A percentile compares a stretch with the other conserved stretches of the same genome.
These are phyloP conservation scores for Enteromius anoplus DNA, from an alignment of 2,797 vertebrate species.

Conservation along the genomic window DNA sequence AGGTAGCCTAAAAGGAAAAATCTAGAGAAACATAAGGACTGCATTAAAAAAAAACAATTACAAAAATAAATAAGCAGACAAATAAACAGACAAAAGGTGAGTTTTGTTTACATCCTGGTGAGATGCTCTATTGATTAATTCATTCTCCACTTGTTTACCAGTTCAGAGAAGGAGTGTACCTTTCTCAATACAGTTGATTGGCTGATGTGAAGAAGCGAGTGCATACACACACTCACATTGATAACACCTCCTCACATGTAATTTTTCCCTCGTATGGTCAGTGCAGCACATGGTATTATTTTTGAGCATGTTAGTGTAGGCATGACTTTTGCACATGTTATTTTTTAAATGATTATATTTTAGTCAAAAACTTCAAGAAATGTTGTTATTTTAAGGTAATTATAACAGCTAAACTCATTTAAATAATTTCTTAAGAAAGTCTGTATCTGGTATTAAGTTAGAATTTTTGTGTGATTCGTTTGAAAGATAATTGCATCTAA, in stretches of 20 bases:
- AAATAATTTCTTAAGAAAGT: neutral
- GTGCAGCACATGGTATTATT: neutral
- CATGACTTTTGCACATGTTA: neutral
- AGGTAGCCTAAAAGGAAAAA: neutral
- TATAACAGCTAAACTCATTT: neutral
- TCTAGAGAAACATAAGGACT: neutral
- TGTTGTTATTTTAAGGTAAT: neutral
- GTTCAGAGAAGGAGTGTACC: conserved; percentile 72
- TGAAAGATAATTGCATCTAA: neutral
- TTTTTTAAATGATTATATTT: neutral
- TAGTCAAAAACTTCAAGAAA: neutral
- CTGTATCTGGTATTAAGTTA: neutral
- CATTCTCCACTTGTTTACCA: conserved; percentile 50
- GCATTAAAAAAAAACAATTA: neutral
- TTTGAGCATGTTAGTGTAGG: neutral
- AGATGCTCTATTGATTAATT: conserved; percentile 45
- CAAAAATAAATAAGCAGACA: neutral
- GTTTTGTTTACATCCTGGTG: conserved; percentile 12
- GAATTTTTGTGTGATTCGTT: neutral
- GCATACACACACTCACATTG: neutral
- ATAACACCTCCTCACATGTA: neutral
- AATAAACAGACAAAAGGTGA: neutral
- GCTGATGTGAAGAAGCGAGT: conserved; percentile 39
- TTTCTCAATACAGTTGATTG: conserved; percentile 58
- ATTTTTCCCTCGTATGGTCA: conserved; percentile 12